Percentiles rank a stretch among this genome's conserved stretches.
These are phyloP conservation scores for Mythimna ferrago DNA, from an alignment of 2,888 invertebrate species.

Conservation along the genomic window DNA sequence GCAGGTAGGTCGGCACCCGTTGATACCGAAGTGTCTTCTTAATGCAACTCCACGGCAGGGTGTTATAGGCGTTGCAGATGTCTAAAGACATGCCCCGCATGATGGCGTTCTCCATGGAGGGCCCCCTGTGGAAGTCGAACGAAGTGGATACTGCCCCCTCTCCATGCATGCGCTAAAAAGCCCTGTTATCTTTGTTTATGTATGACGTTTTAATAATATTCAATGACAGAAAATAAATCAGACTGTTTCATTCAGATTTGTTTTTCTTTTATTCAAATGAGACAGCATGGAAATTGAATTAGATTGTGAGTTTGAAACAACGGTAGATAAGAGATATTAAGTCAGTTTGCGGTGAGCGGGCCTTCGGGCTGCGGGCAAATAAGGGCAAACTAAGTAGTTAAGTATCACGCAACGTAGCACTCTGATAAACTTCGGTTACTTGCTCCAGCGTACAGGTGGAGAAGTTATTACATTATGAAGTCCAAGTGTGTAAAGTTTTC, in stretches of 20 bases:
- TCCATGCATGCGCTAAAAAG: too few species aligned
- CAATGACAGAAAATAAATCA: conserved; percentile 17
- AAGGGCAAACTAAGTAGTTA: conserved; percentile 41
- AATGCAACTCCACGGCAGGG: too few species aligned
- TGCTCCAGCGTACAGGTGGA: not conserved
- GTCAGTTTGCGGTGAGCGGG: conserved; percentile 27
- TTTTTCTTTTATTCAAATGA: conserved; percentile 29
- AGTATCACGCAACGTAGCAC: conserved; percentile 48
- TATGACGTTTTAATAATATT: conserved; percentile 46
- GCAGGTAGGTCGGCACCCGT: too few species aligned
- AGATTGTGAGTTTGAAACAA: conserved; percentile 41
- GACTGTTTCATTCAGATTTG: conserved; percentile 16
- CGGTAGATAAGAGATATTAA: conserved; percentile 48
- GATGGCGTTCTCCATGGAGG: too few species aligned
- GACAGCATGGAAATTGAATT: conserved; percentile 46
- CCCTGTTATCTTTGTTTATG: conserved; percentile 9
- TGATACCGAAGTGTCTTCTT: too few species aligned
- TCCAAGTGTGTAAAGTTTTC: conserved; percentile 25
- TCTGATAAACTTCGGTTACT: conserved; percentile 39
- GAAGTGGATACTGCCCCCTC: too few species aligned
- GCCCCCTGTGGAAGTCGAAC: too few species aligned
- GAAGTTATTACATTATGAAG: conserved; percentile 11
- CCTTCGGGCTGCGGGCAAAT: conserved; percentile 19
- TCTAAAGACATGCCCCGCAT: too few species aligned
- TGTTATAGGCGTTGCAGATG: too few species aligned